Conservation (phyloP, 2,113 vertebrate species). For the Microcebus griseorufus region DNA sequence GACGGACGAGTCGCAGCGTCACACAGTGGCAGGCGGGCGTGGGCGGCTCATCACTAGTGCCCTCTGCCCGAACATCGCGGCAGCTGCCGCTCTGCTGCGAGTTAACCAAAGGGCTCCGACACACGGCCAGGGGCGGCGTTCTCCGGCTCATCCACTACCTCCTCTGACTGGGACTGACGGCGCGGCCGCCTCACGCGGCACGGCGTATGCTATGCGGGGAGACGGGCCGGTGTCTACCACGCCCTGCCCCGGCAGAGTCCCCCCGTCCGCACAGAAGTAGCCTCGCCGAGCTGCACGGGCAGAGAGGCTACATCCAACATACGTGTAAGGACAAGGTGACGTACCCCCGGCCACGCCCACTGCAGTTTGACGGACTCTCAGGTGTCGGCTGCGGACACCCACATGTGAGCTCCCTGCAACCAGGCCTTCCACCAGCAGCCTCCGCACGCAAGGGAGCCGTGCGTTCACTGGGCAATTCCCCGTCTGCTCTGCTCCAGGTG, state of each 20-base stretch:
- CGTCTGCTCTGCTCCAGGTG: not conserved
- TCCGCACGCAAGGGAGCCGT: not conserved
- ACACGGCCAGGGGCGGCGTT: rapidly evolving
- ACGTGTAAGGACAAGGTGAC: not conserved
- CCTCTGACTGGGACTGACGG: rapidly evolving
- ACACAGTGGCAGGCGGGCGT: rapidly evolving
- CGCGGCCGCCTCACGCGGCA: rapidly evolving
- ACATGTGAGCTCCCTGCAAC: rapidly evolving
- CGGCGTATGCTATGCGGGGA: not conserved
- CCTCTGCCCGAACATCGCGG: not conserved
- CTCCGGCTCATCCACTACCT: not conserved
- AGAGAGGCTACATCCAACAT: not conserved
- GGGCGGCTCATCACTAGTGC: rapidly evolving
- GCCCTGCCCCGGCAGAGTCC: not conserved
- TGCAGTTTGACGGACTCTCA: rapidly evolving
- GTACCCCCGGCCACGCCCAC: rapidly evolving
- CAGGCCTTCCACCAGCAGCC: rapidly evolving
- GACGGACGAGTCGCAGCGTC: rapidly evolving
- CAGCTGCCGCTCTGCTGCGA: rapidly evolving
- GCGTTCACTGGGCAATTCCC: rapidly evolving
- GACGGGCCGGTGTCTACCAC: rapidly evolving
- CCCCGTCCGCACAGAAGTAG: rapidly evolving
- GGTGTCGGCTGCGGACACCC: rapidly evolving
- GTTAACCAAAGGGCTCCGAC: rapidly evolving
- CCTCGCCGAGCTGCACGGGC: rapidly evolving